phyloP scores from a whole-genome alignment of 2,113 vertebrate genomes.

The Meles meles region DNA sequence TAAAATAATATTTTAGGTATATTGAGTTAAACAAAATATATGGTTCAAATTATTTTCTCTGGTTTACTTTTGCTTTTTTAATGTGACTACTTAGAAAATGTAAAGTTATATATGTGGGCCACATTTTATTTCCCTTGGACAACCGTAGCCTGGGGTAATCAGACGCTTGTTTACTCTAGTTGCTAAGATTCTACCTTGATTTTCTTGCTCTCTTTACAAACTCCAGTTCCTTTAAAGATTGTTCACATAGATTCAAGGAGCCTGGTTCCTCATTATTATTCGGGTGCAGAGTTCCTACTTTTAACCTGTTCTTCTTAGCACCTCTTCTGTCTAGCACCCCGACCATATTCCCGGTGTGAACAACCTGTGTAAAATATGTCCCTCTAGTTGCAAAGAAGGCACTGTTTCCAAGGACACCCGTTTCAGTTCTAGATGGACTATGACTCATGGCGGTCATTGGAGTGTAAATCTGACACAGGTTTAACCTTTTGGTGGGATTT shows the following conservation, averaged over 20 bases:
- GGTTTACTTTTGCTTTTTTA: background rate
- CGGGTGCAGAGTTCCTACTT: background rate
- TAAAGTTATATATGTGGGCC: background rate
- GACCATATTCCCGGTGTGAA: background rate
- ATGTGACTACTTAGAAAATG: constrained; percentile 14
- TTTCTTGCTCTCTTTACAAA: background rate
- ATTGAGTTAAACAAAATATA: background rate
- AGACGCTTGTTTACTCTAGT: background rate
- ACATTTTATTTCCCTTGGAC: background rate
- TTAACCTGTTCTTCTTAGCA: background rate
- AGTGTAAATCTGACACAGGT: background rate
- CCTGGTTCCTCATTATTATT: background rate
- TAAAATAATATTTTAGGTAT: background rate
- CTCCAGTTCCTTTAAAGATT: background rate
- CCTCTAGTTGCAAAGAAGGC: background rate
- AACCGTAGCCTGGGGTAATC: background rate
- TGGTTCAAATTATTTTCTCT: constrained; percentile 14
- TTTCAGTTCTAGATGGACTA: background rate
- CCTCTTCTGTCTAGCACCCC: background rate
- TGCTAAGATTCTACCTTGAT: constrained; percentile 44
- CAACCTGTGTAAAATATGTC: background rate
- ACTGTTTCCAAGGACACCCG: background rate
- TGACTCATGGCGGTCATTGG: background rate
- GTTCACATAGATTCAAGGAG: background rate
- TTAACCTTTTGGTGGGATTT: constrained; percentile 12